Conservation (phyloP, 1,140 invertebrate species). For the Thaumetopoea pityocampa region DNA sequence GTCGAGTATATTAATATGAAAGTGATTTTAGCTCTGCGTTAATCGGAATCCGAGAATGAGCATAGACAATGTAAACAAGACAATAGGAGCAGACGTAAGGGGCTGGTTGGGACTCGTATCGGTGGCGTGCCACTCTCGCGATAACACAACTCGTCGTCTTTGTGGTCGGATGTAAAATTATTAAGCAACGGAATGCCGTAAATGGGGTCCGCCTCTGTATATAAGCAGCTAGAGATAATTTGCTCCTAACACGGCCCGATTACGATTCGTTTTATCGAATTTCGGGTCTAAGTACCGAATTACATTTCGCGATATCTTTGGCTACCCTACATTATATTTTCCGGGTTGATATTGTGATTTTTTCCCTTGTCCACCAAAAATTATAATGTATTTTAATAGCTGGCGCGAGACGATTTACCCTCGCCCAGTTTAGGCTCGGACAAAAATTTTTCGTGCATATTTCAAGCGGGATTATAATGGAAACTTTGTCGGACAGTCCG, state of each 20-base stretch:
- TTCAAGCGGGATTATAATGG: constrained; percentile 54
- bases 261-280: constrained; percentile 37
- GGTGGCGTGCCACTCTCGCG: constrained; percentile 60
- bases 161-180: constrained; percentile 66
- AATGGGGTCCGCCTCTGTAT: constrained; percentile 36
- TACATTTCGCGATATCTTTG: constrained; percentile 16
- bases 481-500: constrained; percentile 53
- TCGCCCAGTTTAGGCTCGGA: constrained; percentile 23
- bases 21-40: constrained; percentile 42
- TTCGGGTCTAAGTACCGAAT: constrained; percentile 22
- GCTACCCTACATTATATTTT: constrained; percentile 8
- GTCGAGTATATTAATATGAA: constrained; percentile 20
- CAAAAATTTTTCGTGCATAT: constrained; percentile 49
- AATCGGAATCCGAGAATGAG: constrained; percentile 61
- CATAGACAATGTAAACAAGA: constrained; percentile 71
- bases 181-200: constrained; percentile 54
- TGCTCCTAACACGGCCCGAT: constrained; percentile 23
- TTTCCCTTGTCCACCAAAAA: constrained; percentile 18
- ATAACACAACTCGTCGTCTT: constrained; percentile 62
- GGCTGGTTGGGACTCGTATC: constrained; percentile 54
- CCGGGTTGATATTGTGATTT: constrained; percentile 2
- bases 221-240: constrained; percentile 39
- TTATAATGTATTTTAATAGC: constrained; percentile 16
- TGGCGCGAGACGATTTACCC: constrained; percentile 6
- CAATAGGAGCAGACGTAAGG: constrained; percentile 51